Base-by-base conservation (phyloP, 2,797 vertebrate species). In the Hapalemur alaotrensis region DNA sequence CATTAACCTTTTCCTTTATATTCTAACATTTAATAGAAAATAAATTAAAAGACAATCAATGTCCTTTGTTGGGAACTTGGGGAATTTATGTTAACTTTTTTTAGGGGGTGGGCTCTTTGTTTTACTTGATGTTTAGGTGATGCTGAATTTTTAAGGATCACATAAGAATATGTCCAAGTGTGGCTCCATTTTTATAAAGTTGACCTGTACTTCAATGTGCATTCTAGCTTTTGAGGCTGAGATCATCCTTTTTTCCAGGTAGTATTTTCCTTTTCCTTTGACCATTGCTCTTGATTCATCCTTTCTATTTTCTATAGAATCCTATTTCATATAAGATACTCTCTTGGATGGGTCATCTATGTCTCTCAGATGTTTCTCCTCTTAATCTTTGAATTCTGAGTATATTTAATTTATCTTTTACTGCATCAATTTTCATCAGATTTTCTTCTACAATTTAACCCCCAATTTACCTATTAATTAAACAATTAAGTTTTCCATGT, bases 371-470 rank as follows among this genome's bases (percentile, higher is more conserved):
- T 54, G 72, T 93, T 92, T 92, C 22, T 96, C 72, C 4, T 82
- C 41, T 86, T 95, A 83, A 75, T 70, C 57, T 89, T 52, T 95
- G 57, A 91, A 61, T 59, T 72, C 30, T 88, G 70, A 1, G 63
- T 43, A 65, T 35, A 69, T 90, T 54, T 82, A 87, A 93, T 92
- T 73, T 89, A 30, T 61, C 15, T 93, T 87, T 88, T 81, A 63
- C 35, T 90, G 25, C 8, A 48, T 46, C 38, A 57, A 23, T 52
- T 92, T 93, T 87, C 25, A 81, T 70, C 41, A 54, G 14, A 92
- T 57, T 88, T 30, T 88, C 22, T 78, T 86, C 63, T 61, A n/a
- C 46, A 72, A 23, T 89, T 81, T 81, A 75, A 20, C 2, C 50
- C 35, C 91, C 25, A 7, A 88, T 84, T 96, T 82, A 50, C 20